A percentile compares a stretch with the other conserved stretches of the same genome.
Evolutionary conservation across 2,888 invertebrate species (phyloP).

Genomic region (Perdita meconis): DNA sequence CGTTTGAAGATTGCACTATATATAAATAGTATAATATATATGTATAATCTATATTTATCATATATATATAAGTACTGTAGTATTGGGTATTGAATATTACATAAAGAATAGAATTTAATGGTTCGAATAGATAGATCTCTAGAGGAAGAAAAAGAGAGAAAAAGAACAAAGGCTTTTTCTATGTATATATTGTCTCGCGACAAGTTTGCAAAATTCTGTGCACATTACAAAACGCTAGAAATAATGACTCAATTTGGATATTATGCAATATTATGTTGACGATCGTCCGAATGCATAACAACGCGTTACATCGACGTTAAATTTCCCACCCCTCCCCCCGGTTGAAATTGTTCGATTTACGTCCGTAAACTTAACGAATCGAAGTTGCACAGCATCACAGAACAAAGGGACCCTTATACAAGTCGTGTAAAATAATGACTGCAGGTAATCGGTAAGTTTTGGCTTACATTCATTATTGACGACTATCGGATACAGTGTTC

Average conservation of each 20-base stretch:
- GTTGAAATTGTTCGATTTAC: no score
- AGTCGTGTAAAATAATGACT: conserved; percentile 60
- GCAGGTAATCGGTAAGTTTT: conserved; percentile 62
- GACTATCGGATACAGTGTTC: conserved; percentile 62
- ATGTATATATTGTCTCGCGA: conserved; percentile 60
- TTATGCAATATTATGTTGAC: conserved; percentile 60
- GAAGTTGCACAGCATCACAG: conserved; percentile 37
- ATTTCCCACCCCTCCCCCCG: no score
- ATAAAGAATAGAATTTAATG: conserved; percentile 63
- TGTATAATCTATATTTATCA: conserved; percentile 67
- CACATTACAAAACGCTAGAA: conserved; percentile 63
- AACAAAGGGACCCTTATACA: conserved; percentile 51
- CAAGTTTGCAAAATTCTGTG: conserved; percentile 57
- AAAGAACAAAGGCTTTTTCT: conserved; percentile 46
- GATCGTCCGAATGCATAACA: conserved; percentile 42
- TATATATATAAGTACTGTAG: conserved; percentile 69
- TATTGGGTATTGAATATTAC: conserved; percentile 69
- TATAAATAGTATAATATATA: conserved; percentile 76
- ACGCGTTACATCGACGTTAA: conserved; percentile 45
- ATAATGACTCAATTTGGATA: conserved; percentile 62
- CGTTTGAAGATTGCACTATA: conserved; percentile 76
- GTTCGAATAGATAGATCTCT: conserved; percentile 27
- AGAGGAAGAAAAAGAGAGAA: background rate
- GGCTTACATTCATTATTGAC: conserved; percentile 73
- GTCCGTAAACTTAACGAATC: conserved; percentile 45